A percentile compares a stretch with the other conserved stretches of the same genome.
Conservation (phyloP, 2,888 invertebrate genomes). For the Drosophila siamana region DNA sequence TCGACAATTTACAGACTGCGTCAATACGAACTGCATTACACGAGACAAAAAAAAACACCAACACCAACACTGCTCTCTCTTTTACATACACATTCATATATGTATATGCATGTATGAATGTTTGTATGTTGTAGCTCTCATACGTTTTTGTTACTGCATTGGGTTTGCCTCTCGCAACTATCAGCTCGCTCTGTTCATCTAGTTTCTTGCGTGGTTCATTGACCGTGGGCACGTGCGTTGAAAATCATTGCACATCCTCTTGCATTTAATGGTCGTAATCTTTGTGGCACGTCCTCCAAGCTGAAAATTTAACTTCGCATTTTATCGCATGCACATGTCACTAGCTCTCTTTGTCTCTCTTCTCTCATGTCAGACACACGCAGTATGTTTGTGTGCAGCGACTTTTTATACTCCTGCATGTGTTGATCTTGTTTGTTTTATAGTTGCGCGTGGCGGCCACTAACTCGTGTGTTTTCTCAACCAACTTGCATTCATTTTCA, state of each 20-base stretch:
- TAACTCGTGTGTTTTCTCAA: conserved; percentile 30
- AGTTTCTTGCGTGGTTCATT: conserved; percentile 72
- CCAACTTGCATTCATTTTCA: conserved; percentile 48
- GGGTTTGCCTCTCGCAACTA: conserved; percentile 20
- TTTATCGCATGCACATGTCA: conserved; percentile 78
- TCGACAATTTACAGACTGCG: conserved; percentile 65
- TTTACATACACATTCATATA: background rate
- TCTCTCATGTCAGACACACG: conserved; percentile 45
- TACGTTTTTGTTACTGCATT: conserved; percentile 36
- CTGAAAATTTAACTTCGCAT: conserved; percentile 68
- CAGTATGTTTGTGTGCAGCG: conserved; percentile 15
- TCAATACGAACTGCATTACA: conserved; percentile 81
- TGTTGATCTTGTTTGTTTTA: conserved; percentile 52
- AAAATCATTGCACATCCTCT: conserved; percentile 78
- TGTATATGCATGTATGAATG: conserved; percentile 5
- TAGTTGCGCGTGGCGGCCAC: conserved; percentile 70
- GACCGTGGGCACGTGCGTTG: conserved; percentile 79
- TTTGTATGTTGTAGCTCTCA: conserved; percentile 8
- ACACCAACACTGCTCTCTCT: too few relatives aligned
- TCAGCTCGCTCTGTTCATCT: conserved; percentile 17
- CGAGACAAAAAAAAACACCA: conserved; percentile 30
- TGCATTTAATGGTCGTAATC: conserved; percentile 38
- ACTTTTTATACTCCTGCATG: conserved; percentile 52
- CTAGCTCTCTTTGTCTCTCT: conserved; percentile 25
- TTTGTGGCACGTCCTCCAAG: conserved; percentile 73